These are phyloP conservation scores for Crossocerus cetratus DNA, from an alignment of 2,888 invertebrate species.

Conservation along the genomic window DNA sequence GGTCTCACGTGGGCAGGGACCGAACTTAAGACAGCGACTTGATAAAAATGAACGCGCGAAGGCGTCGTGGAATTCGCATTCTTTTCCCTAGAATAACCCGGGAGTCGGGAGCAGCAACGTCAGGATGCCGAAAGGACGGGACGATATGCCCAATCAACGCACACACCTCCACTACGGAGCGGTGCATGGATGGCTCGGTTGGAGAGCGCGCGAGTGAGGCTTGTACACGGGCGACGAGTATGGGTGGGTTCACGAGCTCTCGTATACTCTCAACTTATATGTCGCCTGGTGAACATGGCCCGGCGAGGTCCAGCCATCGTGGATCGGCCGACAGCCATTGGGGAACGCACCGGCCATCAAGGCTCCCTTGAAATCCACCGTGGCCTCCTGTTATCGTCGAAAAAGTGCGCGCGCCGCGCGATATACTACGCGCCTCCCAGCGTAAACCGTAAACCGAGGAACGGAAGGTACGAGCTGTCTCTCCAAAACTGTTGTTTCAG, in stretches of 20 bases:
- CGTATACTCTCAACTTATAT: conserved; percentile 30
- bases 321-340: conserved; percentile 11
- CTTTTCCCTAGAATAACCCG: conserved; percentile 34
- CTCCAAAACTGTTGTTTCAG: too few relatives aligned
- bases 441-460: too few relatives aligned
- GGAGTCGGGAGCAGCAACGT: conserved; percentile 14
- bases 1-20: background rate
- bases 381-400: conserved; percentile 32
- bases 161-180: conserved; percentile 3
- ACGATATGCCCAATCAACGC: conserved; percentile 51
- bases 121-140: conserved; percentile 36
- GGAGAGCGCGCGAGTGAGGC: background rate
- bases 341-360: background rate
- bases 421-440: background rate
- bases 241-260: conserved; percentile 11
- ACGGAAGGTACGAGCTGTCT: too few relatives aligned
- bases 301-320: conserved; percentile 37
- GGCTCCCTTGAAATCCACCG: conserved; percentile 21
- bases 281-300: conserved; percentile 37
- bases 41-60: conserved; percentile 17
- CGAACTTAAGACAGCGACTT: background rate
- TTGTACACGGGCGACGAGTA: background rate
- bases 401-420: conserved; percentile 11
- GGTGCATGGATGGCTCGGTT: conserved; percentile 14
- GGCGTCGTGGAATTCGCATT: conserved; percentile 45